Evolutionary conservation across 2,888 invertebrate genomes (phyloP), one percentile per base, ranked within the genome.

Genomic region (Trilocha varians): DNA sequence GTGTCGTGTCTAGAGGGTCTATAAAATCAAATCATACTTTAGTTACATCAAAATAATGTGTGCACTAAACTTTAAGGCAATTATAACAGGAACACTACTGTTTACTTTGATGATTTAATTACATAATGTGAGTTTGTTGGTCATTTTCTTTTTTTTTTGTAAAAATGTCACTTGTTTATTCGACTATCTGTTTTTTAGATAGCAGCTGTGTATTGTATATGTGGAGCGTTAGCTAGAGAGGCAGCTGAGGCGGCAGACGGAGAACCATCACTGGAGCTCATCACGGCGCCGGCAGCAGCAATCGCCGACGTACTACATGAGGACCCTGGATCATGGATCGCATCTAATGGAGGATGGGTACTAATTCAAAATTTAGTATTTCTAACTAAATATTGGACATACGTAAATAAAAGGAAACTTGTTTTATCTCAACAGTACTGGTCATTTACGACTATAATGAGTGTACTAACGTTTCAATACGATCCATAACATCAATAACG

Each of bases 271-370:
- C 49, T 79, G 11, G 85, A 85, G 53, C 58, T 85, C 45, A 70
- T 85, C 25, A 65, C 78, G 3, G 82, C 85, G 0, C 85, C 84
- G 0, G 91, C 92, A 0, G 95, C 95, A 36, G 93, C 91, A 59
- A 87, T 96, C 40, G 90, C 91, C 8, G 90, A 90, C 43, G 86
- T 96, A 15, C 87, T 95, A 47, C 93, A 95, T 55, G 91, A 92
- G 34, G 91, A 95, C 58, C 88, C 91, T 0, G 91, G 93, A 51
- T 89, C 89, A 1, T 96, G 96, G 96, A 91, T 96, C 9, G 91
- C 92, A 40, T 86, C 90, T 37, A 93, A 94, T 62, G 95, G 95
- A 13, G 96, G 96, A 70, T 96, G 96, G 96, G 95, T 95, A 77
- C 60, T 76, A 15, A 38, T 11, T 25, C 6, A 9, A 5, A 25